Percentiles rank a stretch among this genome's conserved stretches.
Evolutionary conservation across 1,140 invertebrate genomes (phyloP).

Genomic region (Diorhabda sublineata): DNA sequence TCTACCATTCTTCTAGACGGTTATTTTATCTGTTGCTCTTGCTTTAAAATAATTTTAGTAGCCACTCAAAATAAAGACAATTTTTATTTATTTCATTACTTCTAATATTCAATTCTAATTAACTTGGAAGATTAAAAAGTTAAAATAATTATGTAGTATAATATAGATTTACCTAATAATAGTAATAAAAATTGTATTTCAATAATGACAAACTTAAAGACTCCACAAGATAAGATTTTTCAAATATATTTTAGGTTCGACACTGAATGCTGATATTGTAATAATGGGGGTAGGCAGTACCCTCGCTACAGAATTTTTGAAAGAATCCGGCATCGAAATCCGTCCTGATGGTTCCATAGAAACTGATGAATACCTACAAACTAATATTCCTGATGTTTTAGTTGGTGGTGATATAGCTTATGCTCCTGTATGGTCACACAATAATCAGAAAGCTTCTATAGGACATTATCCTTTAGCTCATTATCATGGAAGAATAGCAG

Average conservation of each 20-base stretch:
- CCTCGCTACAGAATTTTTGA: constrained; percentile 76
- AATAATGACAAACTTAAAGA: too few relatives aligned
- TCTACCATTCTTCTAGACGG: too few relatives aligned
- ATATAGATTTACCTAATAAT: too few relatives aligned
- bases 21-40: too few relatives aligned
- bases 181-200: too few relatives aligned
- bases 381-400: constrained; percentile 72
- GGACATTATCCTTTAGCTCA: constrained; percentile 90
- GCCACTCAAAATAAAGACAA: too few relatives aligned
- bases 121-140: too few relatives aligned
- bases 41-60: too few relatives aligned
- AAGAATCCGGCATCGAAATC: constrained; percentile 65
- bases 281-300: constrained; percentile 80
- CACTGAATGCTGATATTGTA: constrained; percentile 71
- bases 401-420: constrained; percentile 90
- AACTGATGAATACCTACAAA: constrained; percentile 71
- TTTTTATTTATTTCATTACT: too few relatives aligned
- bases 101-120: too few relatives aligned
- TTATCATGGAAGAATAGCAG: constrained; percentile 82
- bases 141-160: too few relatives aligned
- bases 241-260: constrained; percentile 46
- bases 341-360: constrained; percentile 65
- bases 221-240: too few relatives aligned
- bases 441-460: constrained; percentile 63
- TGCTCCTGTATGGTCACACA: constrained; percentile 71